Evolutionary conservation across 2,797 vertebrate genomes (phyloP).

Genomic region (Phaenicophaeus curvirostris): DNA sequence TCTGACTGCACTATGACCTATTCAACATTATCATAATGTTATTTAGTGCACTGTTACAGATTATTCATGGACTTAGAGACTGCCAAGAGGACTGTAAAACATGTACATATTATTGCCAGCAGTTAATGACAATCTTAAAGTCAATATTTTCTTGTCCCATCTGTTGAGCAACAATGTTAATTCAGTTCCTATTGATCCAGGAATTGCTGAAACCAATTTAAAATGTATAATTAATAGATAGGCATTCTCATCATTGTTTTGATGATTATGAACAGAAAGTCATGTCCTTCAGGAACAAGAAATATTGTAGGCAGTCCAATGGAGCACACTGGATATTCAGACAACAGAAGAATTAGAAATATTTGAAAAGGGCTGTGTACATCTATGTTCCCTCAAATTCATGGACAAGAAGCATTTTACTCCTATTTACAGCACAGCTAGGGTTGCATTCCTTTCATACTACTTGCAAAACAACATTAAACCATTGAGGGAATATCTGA

Average conservation of each 20-base stretch:
- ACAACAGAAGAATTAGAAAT: not conserved
- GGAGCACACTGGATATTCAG: not conserved
- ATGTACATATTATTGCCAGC: not conserved
- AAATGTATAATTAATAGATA: not conserved
- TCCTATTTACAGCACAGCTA: not conserved
- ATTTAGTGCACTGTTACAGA: conserved; percentile 29
- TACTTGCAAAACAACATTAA: not conserved
- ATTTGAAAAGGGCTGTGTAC: not conserved
- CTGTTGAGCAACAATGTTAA: not conserved
- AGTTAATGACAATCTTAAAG: conserved; percentile 49
- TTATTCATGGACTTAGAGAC: conserved; percentile 12
- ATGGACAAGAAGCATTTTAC: not conserved
- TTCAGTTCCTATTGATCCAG: not conserved
- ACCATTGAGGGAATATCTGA: not conserved
- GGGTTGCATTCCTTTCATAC: not conserved
- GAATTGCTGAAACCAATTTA: not conserved
- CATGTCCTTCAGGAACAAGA: not conserved
- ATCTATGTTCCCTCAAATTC: not conserved
- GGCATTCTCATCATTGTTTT: not conserved
- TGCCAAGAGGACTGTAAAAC: conserved; percentile 8
- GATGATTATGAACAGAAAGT: not conserved
- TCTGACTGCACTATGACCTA: conserved; percentile 11
- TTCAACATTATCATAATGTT: not conserved
- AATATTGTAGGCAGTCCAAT: not conserved
- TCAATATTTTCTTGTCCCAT: conserved; percentile 24